Conservation (phyloP, 2,113 vertebrate genomes). For the Spilogale gracilis region DNA sequence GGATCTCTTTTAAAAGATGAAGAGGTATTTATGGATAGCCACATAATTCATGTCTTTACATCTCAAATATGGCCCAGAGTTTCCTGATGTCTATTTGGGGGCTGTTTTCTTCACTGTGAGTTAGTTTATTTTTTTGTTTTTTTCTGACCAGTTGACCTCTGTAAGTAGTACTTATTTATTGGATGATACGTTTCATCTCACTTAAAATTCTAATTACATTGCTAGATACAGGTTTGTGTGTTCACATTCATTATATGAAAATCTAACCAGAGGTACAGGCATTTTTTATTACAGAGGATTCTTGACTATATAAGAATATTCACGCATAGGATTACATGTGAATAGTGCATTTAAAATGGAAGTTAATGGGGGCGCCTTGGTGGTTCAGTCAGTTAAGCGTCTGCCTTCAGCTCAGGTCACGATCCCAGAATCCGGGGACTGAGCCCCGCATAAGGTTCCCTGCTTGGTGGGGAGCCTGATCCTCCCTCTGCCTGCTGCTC, state of each 20-base stretch:
- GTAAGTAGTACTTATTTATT: background rate
- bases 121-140: background rate
- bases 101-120: background rate
- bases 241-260: constrained; percentile 5
- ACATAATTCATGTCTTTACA: constrained; percentile 37
- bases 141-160: background rate
- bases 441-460: no score
- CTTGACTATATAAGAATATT: background rate
- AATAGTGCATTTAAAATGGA: background rate
- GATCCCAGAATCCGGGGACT: no score
- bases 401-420: no score
- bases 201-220: background rate
- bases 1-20: constrained; percentile 37
- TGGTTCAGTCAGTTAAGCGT: no score
- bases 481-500: no score
- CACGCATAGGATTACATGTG: background rate
- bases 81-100: background rate
- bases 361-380: background rate
- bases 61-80: background rate
- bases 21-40: constrained; percentile 56
- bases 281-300: constrained; percentile 28
- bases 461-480: no score
- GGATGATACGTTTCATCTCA: background rate
- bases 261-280: background rate
- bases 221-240: background rate